These are phyloP conservation scores for Callipepla squamata DNA, from an alignment of 2,113 vertebrate genomes.

Conservation along the genomic window DNA sequence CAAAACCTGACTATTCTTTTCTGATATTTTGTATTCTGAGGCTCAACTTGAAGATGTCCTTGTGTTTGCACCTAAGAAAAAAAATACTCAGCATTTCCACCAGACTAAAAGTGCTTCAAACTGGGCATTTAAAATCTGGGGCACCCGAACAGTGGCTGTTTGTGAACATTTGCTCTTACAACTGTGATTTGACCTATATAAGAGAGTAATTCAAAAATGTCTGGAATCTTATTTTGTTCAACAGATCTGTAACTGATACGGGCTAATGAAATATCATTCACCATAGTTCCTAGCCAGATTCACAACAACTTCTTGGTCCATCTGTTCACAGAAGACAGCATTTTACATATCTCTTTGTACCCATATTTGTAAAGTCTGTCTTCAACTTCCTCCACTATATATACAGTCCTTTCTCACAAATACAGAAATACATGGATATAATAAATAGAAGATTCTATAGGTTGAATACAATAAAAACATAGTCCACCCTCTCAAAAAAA, in stretches of 20 bases:
- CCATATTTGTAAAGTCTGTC: slow-evolving; percentile 57
- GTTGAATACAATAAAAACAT: background rate
- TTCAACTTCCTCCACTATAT: slow-evolving; percentile 57
- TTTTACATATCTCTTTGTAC: slow-evolving; percentile 68
- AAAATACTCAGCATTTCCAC: background rate
- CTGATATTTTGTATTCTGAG: background rate
- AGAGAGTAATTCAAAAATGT: slow-evolving; percentile 64
- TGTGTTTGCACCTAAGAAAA: background rate
- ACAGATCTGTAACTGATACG: slow-evolving; percentile 66
- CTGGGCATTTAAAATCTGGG: slow-evolving; percentile 51
- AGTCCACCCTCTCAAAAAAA: background rate
- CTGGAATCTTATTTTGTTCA: slow-evolving; percentile 68
- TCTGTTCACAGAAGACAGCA: slow-evolving; percentile 69
- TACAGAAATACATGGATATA: background rate
- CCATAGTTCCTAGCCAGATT: slow-evolving; percentile 68
- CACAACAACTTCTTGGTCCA: slow-evolving; percentile 71
- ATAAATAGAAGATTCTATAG: slow-evolving; percentile 7
- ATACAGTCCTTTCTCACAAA: slow-evolving; percentile 39
- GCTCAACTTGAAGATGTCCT: background rate
- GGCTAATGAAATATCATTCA: slow-evolving; percentile 71
- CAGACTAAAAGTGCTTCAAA: slow-evolving; percentile 27
- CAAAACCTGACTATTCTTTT: background rate
- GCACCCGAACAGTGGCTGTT: slow-evolving; percentile 38
- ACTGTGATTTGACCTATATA: slow-evolving; percentile 69
- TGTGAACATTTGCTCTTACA: slow-evolving; percentile 69